phyloP scores from a whole-genome alignment of 2,113 vertebrate species.

The Lampris incognitus region DNA sequence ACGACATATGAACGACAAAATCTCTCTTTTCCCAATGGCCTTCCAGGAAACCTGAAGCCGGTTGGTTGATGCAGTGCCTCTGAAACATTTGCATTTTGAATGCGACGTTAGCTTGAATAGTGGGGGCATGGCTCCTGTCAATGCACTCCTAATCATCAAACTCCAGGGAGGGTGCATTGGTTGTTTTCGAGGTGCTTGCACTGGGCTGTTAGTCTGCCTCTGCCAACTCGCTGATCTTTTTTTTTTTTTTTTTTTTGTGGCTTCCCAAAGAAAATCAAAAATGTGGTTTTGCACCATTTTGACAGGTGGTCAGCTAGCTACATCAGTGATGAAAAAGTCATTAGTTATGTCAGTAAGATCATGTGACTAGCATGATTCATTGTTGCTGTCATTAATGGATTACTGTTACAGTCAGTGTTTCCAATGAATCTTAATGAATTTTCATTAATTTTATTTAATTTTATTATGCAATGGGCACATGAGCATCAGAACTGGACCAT shows the following conservation, averaged over 20 bases:
- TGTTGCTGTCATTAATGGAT: background rate
- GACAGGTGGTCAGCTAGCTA: too few relatives aligned
- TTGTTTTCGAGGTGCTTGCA: slow-evolving; percentile 12
- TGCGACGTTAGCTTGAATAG: background rate
- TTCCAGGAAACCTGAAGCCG: background rate
- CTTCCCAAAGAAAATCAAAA: too few relatives aligned
- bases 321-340: too few relatives aligned
- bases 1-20: background rate
- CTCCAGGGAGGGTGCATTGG: slow-evolving; percentile 7
- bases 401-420: background rate
- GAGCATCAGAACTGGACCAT: too few relatives aligned
- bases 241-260: too few relatives aligned
- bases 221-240: too few relatives aligned
- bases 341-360: background rate
- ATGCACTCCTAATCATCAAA: background rate
- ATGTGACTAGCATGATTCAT: slow-evolving; percentile 10
- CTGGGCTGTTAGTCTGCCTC: slow-evolving; percentile 1
- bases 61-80: background rate
- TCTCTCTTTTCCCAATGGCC: background rate
- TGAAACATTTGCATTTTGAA: too few relatives aligned
- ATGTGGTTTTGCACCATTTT: background rate
- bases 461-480: too few relatives aligned
- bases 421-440: background rate
- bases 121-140: background rate
- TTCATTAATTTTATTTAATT: too few relatives aligned